Evolutionary conservation across 1,140 invertebrate genomes (phyloP), one percentile per base, ranked within the genome.

Genomic region (Cotesia vestalis): DNA sequence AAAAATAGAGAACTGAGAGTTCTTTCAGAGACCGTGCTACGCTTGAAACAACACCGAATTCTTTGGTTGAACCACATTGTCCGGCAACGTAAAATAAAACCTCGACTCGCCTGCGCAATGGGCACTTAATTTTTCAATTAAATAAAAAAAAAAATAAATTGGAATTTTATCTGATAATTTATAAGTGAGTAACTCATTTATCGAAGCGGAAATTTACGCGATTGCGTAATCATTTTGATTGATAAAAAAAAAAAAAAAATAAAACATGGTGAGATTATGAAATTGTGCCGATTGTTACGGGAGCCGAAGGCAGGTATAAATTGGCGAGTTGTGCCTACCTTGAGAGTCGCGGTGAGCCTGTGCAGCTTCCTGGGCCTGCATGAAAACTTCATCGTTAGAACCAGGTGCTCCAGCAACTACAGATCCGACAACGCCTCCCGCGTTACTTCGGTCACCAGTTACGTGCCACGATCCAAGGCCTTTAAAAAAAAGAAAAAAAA

Each of bases 271-370:
- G 57, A 62, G 66, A 76, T 79, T 78, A 73, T 55, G 71, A 80
- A 46, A 46, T 46, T 6, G 79, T 84, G 83, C 80, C 78, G 76
- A 81, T 86, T 85, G 84, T 82, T 83, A 75, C 80, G 81, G 84
- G 78, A 79, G 69, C 73, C 77, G 75, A 78, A 75, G 79, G 73
- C 78, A 64, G 74, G 77, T 85, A 75, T 69, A 76, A 82, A 86
- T 78, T 84, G 84, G 80, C 79, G 71, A 81, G 78, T 78, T 83
- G 82, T 84, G 85, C 91, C 91, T 91, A 92, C 91, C 91, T 93
- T 92, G 91, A 82, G 91, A 91, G 88, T 93, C 91, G 85, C 91
- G 89, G 86, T 92, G 91, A 85, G 91, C 90, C 84, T 89, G 89
- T 73, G 88, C 89, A 78, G 91, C 90, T 84, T 93, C 91, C 88